A percentile compares a stretch with the other conserved stretches of the same genome.
phyloP scores from a whole-genome alignment of 1,140 invertebrate species.

The Rhynchophorus ferrugineus region DNA sequence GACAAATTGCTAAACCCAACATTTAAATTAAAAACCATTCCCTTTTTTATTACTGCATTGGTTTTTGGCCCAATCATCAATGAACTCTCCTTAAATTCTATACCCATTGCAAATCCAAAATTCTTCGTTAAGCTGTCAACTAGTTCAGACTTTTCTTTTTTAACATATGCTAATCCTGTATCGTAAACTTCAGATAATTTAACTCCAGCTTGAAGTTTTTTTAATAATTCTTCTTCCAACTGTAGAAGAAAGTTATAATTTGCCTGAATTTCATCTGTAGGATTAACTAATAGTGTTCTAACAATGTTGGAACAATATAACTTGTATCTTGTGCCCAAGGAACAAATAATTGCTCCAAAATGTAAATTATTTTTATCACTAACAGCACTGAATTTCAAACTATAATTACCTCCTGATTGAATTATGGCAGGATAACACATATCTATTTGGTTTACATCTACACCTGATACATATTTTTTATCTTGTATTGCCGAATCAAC shows the following conservation, averaged over 20 bases:
- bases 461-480: conserved; percentile 89
- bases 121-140: conserved; percentile 86
- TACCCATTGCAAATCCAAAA: conserved; percentile 82
- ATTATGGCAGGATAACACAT: conserved; percentile 98
- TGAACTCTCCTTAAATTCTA: conserved; percentile 95
- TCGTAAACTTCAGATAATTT: conserved; percentile 89
- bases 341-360: conserved; percentile 95
- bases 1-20: conserved; percentile 84
- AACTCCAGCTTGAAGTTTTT: conserved; percentile 71
- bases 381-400: conserved; percentile 89
- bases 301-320: conserved; percentile 98
- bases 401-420: conserved; percentile 96
- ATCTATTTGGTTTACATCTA: conserved; percentile 83
- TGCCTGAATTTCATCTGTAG: conserved; percentile 69
- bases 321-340: conserved; percentile 90
- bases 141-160: conserved; percentile 79
- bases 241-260: conserved; percentile 91
- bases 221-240: conserved; percentile 88
- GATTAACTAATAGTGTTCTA: conserved; percentile 95
- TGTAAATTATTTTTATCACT: conserved; percentile 92
- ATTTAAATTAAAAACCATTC: conserved; percentile 96
- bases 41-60: conserved; percentile 71
- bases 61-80: conserved; percentile 89
- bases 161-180: conserved; percentile 70
- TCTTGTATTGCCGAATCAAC: conserved; percentile 84